Evolutionary conservation across 2,797 vertebrate genomes (phyloP), one percentile per base, ranked within the genome.

Genomic region (Emydoidea blandingii): DNA sequence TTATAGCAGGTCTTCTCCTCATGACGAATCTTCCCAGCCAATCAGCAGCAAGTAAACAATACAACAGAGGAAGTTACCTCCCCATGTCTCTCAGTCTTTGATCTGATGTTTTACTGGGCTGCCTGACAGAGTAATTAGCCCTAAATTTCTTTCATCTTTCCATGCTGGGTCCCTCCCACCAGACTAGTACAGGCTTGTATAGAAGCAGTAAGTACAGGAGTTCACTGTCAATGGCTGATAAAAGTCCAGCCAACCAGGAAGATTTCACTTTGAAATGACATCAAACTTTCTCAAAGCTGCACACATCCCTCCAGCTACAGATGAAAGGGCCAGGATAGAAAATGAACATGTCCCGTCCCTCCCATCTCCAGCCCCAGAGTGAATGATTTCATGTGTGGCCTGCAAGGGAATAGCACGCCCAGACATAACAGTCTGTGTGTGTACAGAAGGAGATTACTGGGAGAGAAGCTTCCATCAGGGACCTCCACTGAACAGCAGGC

Each of bases 1-100:
- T 98, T 99, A 99, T 99, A 99, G 98, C 99, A 98, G 98, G 98
- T 99, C 98, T 99, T 99, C 98, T 99, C 99, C 97, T 99, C 99
- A 99, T 99, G 99, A 97, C 97, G 98, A 98, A 98, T 98, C 98
- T 99, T 99, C 96, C 96, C 97, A 97, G 96, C 93, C 98, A 96
- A 96, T 90, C 94, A 93, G 95, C 97, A 98, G 96, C 98, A 97
- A 98, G 97, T 97, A 98, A 98, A 98, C 95, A 97, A 98, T 93
- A 98, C 98, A 98, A 98, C 96, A 98, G 97, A 98, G 98, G 98
- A 93, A 96, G 95, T 98, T 98, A 98, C 95, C 96, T 97, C 90
- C 93, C 92, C 49, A 0, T 90, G 88, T 91, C 31, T 54, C 95
- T 81, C 86, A 82, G 93, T 88, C 65, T 5, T 93, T 90, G 90